A percentile compares a stretch with the other conserved stretches of the same genome.
These are phyloP conservation scores for Xiphorhynchus elegans DNA, from an alignment of 2,113 vertebrate genomes.

Conservation along the genomic window DNA sequence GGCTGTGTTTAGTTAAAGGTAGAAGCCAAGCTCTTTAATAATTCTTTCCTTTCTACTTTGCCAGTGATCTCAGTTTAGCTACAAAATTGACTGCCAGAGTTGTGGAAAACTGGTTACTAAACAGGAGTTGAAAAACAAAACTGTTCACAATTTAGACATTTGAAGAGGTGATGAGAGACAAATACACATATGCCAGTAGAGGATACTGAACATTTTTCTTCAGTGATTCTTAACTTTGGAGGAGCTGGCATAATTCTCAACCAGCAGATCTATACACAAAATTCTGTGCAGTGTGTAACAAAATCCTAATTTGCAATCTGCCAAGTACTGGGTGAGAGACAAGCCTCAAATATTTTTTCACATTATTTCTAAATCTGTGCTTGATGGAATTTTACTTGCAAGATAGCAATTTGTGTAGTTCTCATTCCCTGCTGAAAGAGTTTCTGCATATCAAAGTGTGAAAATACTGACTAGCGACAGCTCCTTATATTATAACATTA, in stretches of 20 bases:
- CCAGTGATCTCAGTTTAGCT: background rate
- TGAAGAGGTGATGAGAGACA: background rate
- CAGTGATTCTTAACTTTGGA: background rate
- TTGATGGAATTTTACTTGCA: background rate
- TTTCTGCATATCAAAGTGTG: background rate
- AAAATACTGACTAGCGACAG: constrained; percentile 16
- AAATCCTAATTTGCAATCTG: constrained; percentile 6
- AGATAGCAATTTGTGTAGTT: background rate
- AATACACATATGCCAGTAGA: background rate
- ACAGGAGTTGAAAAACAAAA: background rate
- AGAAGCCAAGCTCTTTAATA: background rate
- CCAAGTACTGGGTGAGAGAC: background rate
- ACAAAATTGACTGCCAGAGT: background rate
- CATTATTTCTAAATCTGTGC: background rate
- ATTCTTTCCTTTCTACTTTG: background rate
- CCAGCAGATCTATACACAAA: background rate
- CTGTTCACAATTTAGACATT: background rate
- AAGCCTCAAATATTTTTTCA: background rate
- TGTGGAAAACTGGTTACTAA: background rate
- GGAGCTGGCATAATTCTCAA: background rate
- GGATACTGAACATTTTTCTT: constrained; percentile 23
- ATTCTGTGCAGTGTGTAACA: background rate
- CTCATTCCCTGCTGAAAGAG: background rate
- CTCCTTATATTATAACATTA: background rate
- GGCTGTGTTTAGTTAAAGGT: background rate